Conservation (phyloP, 2,113 vertebrate genomes). For the Alouatta palliata region DNA sequence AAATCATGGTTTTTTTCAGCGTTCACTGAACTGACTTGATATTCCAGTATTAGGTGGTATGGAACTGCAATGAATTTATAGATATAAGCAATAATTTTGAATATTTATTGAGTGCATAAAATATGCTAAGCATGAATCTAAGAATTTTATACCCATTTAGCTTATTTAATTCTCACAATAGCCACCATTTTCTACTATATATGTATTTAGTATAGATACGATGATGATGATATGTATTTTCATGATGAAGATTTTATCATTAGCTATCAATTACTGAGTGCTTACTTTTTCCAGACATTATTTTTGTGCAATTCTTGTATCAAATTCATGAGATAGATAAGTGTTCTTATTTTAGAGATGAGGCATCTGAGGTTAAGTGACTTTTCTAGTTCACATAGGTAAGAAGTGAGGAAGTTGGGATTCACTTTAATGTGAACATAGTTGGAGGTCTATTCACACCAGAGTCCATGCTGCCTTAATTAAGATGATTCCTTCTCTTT, state of each 20-base stretch:
- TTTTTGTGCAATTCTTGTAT: not conserved
- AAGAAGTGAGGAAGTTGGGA: not conserved
- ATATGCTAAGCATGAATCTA: not conserved
- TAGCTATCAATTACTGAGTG: not conserved
- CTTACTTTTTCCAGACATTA: not conserved
- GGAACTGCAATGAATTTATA: not conserved
- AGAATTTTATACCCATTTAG: not conserved
- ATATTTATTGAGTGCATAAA: not conserved
- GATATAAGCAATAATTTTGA: not conserved
- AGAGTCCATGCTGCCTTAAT: not conserved
- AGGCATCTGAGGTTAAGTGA: not conserved
- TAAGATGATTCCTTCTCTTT: not conserved
- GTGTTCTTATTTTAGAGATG: not conserved
- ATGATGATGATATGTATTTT: not conserved
- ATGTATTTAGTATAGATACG: not conserved
- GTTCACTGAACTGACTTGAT: conserved; percentile 22
- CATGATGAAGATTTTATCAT: not conserved
- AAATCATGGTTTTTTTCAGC: conserved; percentile 39
- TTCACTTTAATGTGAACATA: not conserved
- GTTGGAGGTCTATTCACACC: not conserved
- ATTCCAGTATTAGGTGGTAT: conserved; percentile 3
- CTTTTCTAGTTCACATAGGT: not conserved
- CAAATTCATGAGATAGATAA: not conserved
- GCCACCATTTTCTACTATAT: not conserved
- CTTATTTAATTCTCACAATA: not conserved